Base-by-base conservation (phyloP, 2,888 invertebrate genomes). In the Caradrina clavipalpis region DNA sequence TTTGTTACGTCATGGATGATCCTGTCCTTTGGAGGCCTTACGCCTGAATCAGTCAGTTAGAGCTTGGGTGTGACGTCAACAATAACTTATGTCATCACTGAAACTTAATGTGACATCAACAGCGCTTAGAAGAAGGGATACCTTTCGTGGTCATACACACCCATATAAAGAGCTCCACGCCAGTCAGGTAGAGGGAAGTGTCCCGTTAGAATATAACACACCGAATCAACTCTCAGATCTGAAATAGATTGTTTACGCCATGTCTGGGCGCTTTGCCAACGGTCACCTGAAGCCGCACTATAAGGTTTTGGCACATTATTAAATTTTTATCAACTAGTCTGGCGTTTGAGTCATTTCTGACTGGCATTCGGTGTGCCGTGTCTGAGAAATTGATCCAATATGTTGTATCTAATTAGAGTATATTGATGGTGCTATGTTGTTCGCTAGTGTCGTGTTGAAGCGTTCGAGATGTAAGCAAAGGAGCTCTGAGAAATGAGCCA, bases 241-340 rank as follows among this genome's bases (percentile, higher is more conserved):
- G 90, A 95, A 95, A 95, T 95, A 95, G 95, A 93, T 93, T 95
- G 95, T 95, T 95, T 95, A 95, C 95, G 93, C 92, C 92, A 90
- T 90, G 89, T 89, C 87, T 89, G 90, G 95, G 95, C 95, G 86
- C 75, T 55, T 68, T 90, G 95, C 96, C 95, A 95, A 91, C 90
- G 87, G 91, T 92, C 94, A 94, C 92, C 93, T 93, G 93, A 92
- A 92, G 89, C 88, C 88, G 85, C 84, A 90, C 90, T 89, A 86
- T 91, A 89, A 88, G 90, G 87, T 93, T 94, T 94, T 95, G 94
- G 94, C 93, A 94, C 91, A 90, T 91, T 86, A 90, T 92, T 88
- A 85, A 84, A 85, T 91, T 92, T 93, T 93, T 92, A 90, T 89
- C 85, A 88, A 87, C 84, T 79, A 82, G 81, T 85, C 82, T 82